These are phyloP conservation scores for Chunga burmeisteri DNA, from an alignment of 2,113 vertebrate genomes.

Conservation along the genomic window DNA sequence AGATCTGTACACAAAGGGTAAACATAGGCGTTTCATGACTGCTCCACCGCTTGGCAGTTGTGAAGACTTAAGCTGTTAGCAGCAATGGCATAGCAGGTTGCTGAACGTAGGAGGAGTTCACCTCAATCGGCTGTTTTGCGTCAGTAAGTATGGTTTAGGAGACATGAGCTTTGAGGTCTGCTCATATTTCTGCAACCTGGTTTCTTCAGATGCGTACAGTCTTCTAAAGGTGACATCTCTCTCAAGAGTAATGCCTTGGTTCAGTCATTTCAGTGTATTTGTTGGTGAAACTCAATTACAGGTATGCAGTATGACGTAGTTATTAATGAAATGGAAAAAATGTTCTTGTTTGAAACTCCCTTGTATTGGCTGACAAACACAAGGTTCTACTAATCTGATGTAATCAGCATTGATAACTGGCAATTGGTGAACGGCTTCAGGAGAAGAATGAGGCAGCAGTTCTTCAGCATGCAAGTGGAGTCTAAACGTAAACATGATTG, in stretches of 20 bases:
- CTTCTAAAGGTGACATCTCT: conserved; percentile 49
- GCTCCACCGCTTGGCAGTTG: conserved; percentile 55
- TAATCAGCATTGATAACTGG: background rate
- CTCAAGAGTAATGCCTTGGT: conserved; percentile 42
- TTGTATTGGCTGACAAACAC: conserved; percentile 23
- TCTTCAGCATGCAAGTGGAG: background rate
- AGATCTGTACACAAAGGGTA: conserved; percentile 60
- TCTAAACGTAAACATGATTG: background rate
- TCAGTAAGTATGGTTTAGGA: conserved; percentile 67
- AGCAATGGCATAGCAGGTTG: conserved; percentile 47
- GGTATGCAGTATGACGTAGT: conserved; percentile 75
- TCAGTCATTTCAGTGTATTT: conserved; percentile 70
- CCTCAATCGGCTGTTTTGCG: conserved; percentile 60
- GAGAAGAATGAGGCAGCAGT: background rate
- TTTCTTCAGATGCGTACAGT: conserved; percentile 57
- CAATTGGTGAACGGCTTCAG: background rate
- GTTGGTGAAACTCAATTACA: conserved; percentile 78
- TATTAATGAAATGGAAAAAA: conserved; percentile 43
- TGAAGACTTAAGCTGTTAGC: conserved; percentile 52
- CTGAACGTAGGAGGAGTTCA: conserved; percentile 69
- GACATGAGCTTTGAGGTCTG: conserved; percentile 62
- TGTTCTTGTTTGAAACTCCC: conserved; percentile 75
- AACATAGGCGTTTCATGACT: conserved; percentile 49
- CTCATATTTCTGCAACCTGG: conserved; percentile 65
- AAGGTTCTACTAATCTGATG: background rate